These are phyloP conservation scores for Onychomys torridus DNA, from an alignment of 2,797 vertebrate genomes.

Conservation along the genomic window DNA sequence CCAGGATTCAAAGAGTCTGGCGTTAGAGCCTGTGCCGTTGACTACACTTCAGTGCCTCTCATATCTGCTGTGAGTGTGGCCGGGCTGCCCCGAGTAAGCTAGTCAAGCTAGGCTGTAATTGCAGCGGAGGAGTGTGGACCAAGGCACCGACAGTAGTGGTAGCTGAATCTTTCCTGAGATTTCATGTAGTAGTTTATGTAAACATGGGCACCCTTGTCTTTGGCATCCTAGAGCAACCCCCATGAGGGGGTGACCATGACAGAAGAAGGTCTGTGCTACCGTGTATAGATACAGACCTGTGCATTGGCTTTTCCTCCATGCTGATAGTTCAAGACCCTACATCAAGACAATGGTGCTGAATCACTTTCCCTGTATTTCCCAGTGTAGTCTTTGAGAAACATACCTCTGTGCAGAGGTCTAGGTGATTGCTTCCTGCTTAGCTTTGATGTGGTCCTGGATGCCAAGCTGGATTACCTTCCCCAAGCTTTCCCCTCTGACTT, in stretches of 20 bases:
- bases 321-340: not conserved
- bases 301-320: not conserved
- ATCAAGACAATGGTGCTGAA: not conserved
- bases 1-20: not conserved
- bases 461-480: not conserved
- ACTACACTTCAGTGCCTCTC: not conserved
- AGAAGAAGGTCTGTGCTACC: not conserved
- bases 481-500: not conserved
- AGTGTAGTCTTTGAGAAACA: not conserved
- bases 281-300: not conserved
- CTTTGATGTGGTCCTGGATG: not conserved
- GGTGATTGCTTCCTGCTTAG: not conserved
- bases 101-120: too few species aligned
- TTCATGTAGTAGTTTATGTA: not conserved
- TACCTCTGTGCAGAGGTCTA: not conserved
- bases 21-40: not conserved
- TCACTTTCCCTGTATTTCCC: not conserved
- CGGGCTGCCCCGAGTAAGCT: not conserved
- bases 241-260: not conserved
- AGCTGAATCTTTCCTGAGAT: not conserved
- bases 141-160: rapidly evolving
- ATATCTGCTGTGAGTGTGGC: not conserved
- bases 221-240: not conserved
- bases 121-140: not conserved
- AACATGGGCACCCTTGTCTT: not conserved